Base-by-base conservation (phyloP, 2,888 invertebrate species). In the Steromphala cineraria region DNA sequence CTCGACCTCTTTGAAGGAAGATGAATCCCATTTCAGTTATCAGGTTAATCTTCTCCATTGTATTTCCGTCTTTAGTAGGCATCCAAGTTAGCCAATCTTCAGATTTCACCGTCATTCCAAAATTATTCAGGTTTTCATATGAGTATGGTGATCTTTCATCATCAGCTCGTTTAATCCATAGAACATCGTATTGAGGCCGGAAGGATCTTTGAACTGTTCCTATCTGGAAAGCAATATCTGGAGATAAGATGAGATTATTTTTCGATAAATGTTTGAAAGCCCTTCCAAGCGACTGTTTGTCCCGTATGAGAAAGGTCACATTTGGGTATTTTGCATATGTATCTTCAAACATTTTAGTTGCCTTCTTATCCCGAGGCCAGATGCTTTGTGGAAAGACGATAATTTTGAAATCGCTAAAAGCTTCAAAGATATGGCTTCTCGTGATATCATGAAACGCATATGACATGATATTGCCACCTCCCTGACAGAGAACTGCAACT, bases 1-100 rank as follows among this genome's bases (percentile, higher is more conserved):
- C 80, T 5, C 83, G 67, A 4, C 87, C 87, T 19, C 85, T 67
- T 78, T 83, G 85, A 8, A 85, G 78, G 53, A 87, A 85, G 56
- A 75, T 62, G 17, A 83, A 67, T 0, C 87, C 87, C 13, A 75
- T 80, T 2, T 75, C 53, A 15, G 85, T 56, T 10, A 80, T 79
- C 0, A 84, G 78, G 62, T 83, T 80, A 1, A 82, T 55, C 8
- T 81, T 77, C 8, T 85, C 84, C 81, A 87, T 78, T 1, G 74
- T 24, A 3, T 74, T 78, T 2, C 46, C 40, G 0, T 82, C 83
- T 24, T 56, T 79, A 15, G 74, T 77, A 8, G 86, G 71, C 2
- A 0, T 17, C 81, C 81, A 86, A 0, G 19, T 2, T 15, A 28
- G 15, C 85, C 86, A 86, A 52, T 86, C 84, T 0, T 19, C 31